Base-by-base conservation (phyloP, 2,113 vertebrate species). In the Tursiops truncatus region DNA sequence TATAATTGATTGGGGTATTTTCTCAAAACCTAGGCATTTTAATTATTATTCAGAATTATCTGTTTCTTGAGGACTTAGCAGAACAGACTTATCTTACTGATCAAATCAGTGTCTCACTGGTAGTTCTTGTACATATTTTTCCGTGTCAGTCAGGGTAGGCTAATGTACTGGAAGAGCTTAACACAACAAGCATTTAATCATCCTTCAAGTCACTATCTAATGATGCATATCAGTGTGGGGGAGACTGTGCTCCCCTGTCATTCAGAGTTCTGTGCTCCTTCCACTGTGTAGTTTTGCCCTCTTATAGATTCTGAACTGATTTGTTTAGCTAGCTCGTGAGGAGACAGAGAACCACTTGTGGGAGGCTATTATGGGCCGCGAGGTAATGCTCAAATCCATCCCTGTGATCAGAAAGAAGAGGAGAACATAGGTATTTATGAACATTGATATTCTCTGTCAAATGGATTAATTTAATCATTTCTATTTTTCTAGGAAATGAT, bases 1-100 rank as follows among this genome's bases (percentile, higher is more conserved):
- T 87, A 36, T 88, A 92, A 83, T 80, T 60, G 18, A 70, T 74
- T 93, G 6, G 23, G 26, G 21, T 86, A 58, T 73, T 89, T 96
- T 5, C 10, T 17, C 11, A 0, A 83, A 95, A 73, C 2, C 17
- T 89, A 44, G 62, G 4, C 38, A 70, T 80, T 95, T 86, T 74
- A 87, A 58, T 87, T 92, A 70, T 47, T 8, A 41, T 65, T 65
- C 44, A 15, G 2, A n/a, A 67, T 88, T 17, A 58, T 73, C 63
- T 68, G 13, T 88, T 91, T 60, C 25, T 88, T 85, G 36, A 58
- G 73, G 41, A 53, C 9, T 91, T 84, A 28, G 6, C 33, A 77
- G 41, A 62, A 26, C 8, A 31, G 81, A 15, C 9, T 92, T 84
- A 44, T 85, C 50, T 25, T 58, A 82, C 20, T 11, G 56, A 25